Conservation (phyloP, 1,140 invertebrate genomes). For the Lepidostoma basale region DNA sequence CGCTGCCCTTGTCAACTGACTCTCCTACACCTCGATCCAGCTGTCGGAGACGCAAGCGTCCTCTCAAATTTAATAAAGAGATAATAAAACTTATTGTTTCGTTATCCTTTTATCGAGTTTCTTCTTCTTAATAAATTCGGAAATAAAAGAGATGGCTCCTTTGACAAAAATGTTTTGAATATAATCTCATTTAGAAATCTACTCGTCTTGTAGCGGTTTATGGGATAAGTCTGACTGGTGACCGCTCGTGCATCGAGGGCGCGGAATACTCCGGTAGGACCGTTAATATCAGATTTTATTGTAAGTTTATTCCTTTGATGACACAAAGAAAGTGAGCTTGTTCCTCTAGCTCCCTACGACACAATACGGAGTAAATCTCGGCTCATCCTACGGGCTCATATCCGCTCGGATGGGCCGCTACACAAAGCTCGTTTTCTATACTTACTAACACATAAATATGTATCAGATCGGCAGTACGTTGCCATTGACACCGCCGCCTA, state of each 20-base stretch:
- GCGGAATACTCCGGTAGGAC: constrained; percentile 29
- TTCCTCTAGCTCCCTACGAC: constrained; percentile 22
- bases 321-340: constrained; percentile 43
- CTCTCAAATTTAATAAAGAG: constrained; percentile 1
- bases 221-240: constrained; percentile 10
- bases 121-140: neutral
- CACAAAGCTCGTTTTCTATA: constrained; percentile 34
- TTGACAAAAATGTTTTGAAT: constrained; percentile 20
- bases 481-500: constrained; percentile 10
- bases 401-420: constrained; percentile 42
- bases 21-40: neutral
- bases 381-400: constrained; percentile 46
- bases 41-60: neutral
- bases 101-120: constrained; percentile 21
- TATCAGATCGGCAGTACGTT: neutral
- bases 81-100: constrained; percentile 16
- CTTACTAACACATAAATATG: constrained; percentile 20
- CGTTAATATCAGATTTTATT: constrained; percentile 47
- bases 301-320: constrained; percentile 47
- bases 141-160: neutral
- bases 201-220: constrained; percentile 23
- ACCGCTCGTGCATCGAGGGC: constrained; percentile 31
- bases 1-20: neutral
- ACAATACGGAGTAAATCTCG: constrained; percentile 46
- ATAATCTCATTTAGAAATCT: constrained; percentile 31